Base-by-base conservation (phyloP, 2,113 vertebrate genomes). In the Dascyllus trimaculatus region DNA sequence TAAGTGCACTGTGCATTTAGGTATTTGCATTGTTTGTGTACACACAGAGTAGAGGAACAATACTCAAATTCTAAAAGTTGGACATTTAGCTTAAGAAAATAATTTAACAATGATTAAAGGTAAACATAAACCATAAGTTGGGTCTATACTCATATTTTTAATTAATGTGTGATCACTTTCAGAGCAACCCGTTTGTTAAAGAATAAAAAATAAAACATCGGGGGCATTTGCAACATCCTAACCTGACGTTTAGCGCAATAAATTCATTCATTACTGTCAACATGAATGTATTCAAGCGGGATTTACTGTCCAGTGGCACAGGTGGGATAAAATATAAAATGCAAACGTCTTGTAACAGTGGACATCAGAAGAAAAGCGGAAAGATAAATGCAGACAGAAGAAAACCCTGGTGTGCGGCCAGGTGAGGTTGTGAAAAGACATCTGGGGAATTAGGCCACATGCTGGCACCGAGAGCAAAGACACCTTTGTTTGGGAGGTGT, bases 401-500 rank as follows among this genome's bases (percentile, higher is more conserved):
- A 46, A 84, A 74, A 49, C 38, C 43, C 52, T 63, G 62, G 56
- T 68, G 32, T 38, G 25, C 15, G 22, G 68, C 69, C 63, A 73
- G 66, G 57, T 52, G 56, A 56, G 56, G 54, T 4, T 35, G 56
- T 48, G 60, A 35, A 82, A 65, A 66, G 52, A 82, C 73, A 54
- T 52, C 40, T 64, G 25, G 58, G 69, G 59, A 74, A 83, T 43
- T 52, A 21, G 56, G 74, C 32, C 77, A 65, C 71, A 75, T 65
- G 76, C 65, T 84, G 74, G 46, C 62, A 46, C 64, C 71, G 35
- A 67, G 32, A 75, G 78, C 46, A 60, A 45, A 83, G 66, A 24
- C 25, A 11, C 38, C 63, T 84, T 81, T 87, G 78, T 87, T 69
- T 63, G 43, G 35, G 43, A 72, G 76, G 74, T 80, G 87, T 77